Percentiles rank a stretch among this genome's conserved stretches.
phyloP scores from a whole-genome alignment of 2,797 vertebrate species.

The Cyprinodon diabolis region DNA sequence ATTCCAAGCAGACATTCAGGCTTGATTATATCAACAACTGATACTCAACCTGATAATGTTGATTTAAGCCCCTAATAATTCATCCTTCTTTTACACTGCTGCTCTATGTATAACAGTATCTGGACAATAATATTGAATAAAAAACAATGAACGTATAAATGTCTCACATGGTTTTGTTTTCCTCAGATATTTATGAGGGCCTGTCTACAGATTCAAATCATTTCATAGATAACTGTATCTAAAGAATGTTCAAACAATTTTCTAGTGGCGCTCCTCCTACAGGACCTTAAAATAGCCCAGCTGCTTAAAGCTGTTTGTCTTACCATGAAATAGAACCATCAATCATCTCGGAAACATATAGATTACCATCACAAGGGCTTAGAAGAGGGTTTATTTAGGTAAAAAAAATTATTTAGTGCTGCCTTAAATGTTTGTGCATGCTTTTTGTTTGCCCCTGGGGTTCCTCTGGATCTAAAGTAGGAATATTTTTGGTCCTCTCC shows the following conservation, averaged over 20 bases:
- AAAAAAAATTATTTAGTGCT: too few species aligned
- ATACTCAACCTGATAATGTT: not conserved
- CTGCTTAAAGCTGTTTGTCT: too few species aligned
- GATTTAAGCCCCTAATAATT: not conserved
- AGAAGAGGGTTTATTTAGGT: too few species aligned
- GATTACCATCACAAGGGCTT: too few species aligned
- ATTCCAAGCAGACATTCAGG: slow-evolving; percentile 3
- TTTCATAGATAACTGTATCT: not conserved
- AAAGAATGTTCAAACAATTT: not conserved
- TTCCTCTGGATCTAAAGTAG: not conserved
- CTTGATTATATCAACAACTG: not conserved
- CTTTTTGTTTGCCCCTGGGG: not conserved
- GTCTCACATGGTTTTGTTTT: not conserved
- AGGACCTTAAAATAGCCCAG: too few species aligned
- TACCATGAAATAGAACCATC: too few species aligned
- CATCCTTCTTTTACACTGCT: not conserved
- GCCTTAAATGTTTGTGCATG: not conserved
- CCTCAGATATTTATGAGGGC: slow-evolving; percentile 3
- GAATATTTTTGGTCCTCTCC: not conserved
- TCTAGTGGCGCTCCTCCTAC: too few species aligned
- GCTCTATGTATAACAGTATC: not conserved
- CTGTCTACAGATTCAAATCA: not conserved
- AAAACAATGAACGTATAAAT: too few species aligned
- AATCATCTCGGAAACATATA: too few species aligned
- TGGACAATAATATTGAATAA: not conserved